These are phyloP conservation scores for Gracilinanus agilis DNA, from an alignment of 2,113 vertebrate genomes.

Conservation along the genomic window DNA sequence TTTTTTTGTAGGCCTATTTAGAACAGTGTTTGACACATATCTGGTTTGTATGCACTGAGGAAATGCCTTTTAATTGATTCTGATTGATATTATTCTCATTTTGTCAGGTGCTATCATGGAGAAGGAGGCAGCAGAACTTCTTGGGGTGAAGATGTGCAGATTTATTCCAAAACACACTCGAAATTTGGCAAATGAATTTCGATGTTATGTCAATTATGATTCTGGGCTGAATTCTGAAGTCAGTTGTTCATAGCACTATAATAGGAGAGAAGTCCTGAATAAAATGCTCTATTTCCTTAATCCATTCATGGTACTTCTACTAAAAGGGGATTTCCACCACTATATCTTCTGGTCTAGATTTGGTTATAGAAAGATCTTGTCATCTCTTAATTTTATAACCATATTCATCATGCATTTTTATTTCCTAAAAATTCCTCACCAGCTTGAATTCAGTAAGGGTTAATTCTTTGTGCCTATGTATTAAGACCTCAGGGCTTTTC, in stretches of 20 bases:
- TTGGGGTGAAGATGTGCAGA: slow-evolving; percentile 90
- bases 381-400: background rate
- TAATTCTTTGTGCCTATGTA: background rate
- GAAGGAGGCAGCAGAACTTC: slow-evolving; percentile 86
- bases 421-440: background rate
- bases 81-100: slow-evolving; percentile 41
- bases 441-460: background rate
- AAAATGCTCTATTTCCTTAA: background rate
- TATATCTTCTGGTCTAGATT: background rate
- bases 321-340: background rate
- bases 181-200: slow-evolving; percentile 95
- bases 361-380: background rate
- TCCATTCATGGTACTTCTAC: background rate
- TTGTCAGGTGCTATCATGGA: slow-evolving; percentile 93
- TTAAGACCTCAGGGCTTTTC: background rate
- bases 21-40: background rate
- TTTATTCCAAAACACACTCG: slow-evolving; percentile 93
- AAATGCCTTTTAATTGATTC: background rate
- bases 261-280: background rate
- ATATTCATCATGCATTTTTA: background rate
- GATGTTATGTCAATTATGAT: slow-evolving; percentile 93
- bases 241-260: background rate
- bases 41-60: background rate
- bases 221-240: slow-evolving; percentile 85
- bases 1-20: background rate